Evolutionary conservation across 1,140 invertebrate species (phyloP).

Genomic region (Calycopis cecrops): DNA sequence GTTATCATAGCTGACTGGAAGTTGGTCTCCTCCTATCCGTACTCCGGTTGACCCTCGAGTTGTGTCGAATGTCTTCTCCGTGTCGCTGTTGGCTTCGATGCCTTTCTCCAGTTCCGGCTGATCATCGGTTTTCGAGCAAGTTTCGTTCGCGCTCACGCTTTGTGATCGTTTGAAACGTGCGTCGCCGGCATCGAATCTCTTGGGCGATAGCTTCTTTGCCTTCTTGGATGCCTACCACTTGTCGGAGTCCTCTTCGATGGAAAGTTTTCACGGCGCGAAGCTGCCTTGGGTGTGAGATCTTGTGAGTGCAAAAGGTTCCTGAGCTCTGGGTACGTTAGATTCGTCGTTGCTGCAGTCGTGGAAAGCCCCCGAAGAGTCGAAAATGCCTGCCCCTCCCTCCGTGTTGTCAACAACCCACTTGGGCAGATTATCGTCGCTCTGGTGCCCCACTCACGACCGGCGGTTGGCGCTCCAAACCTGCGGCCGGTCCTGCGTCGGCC

Average conservation of each 20-base stretch:
- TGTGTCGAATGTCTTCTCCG: constrained; percentile 22
- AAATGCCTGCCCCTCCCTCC: constrained; percentile 54
- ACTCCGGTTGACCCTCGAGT: constrained; percentile 42
- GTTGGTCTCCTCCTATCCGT: constrained; percentile 38
- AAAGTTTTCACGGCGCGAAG: constrained; percentile 44
- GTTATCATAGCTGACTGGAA: constrained; percentile 58
- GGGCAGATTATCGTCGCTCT: constrained; percentile 53
- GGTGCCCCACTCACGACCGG: constrained; percentile 43
- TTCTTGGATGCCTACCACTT: constrained; percentile 66
- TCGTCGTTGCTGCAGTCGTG: constrained; percentile 64
- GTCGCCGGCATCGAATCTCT: constrained; percentile 49
- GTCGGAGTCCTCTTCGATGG: constrained; percentile 47
- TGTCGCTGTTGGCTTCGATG: neutral
- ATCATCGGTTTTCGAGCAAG: constrained; percentile 6
- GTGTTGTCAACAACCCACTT: constrained; percentile 61
- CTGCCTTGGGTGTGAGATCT: constrained; percentile 56
- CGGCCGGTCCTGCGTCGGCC: constrained; percentile 39
- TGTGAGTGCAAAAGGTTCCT: constrained; percentile 47
- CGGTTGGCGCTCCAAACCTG: constrained; percentile 47
- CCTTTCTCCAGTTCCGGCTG: neutral
- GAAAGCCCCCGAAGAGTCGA: constrained; percentile 61
- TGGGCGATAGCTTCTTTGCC: constrained; percentile 60
- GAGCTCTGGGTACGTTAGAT: constrained; percentile 44
- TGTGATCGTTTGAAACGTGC: too few relatives aligned
- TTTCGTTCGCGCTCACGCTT: neutral